Base-by-base conservation (phyloP, 2,888 invertebrate species). In the Thereva nobilitata region DNA sequence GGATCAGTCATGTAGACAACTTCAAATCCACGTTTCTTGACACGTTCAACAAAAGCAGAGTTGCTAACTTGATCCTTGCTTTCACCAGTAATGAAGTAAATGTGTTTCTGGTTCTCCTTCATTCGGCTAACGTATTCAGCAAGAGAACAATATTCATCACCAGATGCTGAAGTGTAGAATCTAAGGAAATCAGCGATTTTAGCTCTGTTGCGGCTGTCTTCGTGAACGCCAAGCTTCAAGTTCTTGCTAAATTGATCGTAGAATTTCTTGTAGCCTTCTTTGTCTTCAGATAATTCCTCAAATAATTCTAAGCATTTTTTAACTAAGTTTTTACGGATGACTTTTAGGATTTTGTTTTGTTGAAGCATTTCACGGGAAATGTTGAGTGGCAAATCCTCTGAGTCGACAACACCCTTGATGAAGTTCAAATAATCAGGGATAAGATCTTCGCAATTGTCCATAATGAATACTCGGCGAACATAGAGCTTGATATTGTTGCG, bases 391-490 rank as follows among this genome's bases (percentile, higher is more conserved):
- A 99, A 83, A 84, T 99, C 98, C 82, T 99, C 98, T 64, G 94
- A 95, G 83, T 99, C 98, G 3, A 99, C 98, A n/a, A 99, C 97
- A 79, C 98, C 98, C 82, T 92, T 91, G 79, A 94, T 87, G 83
- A 95, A 95, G 85, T 94, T 97, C 72, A 99, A 84, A 82, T 98
- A 99, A 80, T 98, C 97, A 0, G 98, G 98, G 77, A 99, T 98
- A n/a, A 99, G 85, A 77, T 99, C 98, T 78, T 98, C 97, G 77
- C 98, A 98, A 85, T 98, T 98, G 83, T 99, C 98, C 97, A 98
- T 98, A 82, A 99, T 99, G 86, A 99, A 99, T 0, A 99, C 98
- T 71, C 98, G 86, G 64, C 98, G 87, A 0, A 99, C 98, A 74
- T 99, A 97, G 77, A 98, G 80, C 78, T 99, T 99, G 79, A 99